Base-by-base conservation (phyloP, 2,797 vertebrate genomes). In the Darevskia mixta region DNA sequence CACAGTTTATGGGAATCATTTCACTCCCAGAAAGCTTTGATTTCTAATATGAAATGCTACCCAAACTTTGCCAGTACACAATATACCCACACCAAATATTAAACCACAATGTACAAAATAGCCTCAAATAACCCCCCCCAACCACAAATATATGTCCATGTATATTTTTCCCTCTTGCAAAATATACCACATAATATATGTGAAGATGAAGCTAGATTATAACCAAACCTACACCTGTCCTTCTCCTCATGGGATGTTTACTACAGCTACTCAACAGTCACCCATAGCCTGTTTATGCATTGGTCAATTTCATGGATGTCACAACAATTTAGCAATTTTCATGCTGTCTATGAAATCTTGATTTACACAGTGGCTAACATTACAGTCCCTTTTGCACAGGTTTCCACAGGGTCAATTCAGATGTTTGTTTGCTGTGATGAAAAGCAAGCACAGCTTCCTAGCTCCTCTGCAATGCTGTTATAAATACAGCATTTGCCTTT, bases 1-100 rank as follows among this genome's bases (percentile, higher is more conserved):
- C 78, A 89, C 79, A 73, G 85, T 75, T 15, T 3, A 91, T 80
- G 89, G 61, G 8, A 49, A 6, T 35, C 69, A 88, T 35, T 43
- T 3, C 0, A 64, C 80, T 64, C 71, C 66, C 0, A 0, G 71
- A 86, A 93, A 78, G 13, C 0, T 3, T 29, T 77, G 32, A 84
- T 35, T 89, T 76, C 49, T 61, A 55, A 58, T 49, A 82, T 72
- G 32, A 90, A 87, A 88, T 1, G 0, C 0, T 4, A 23, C 0
- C 0, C 0, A 0, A 15, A 23, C 83, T 20, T 78, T 80, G 90
- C 61, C 35, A 32, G 87, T 8, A 87, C 5, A 27, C 8, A 41
- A 25, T 78, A 82, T 15, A 27, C 18, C 18, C 58, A 69, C 2
- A 88, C 67, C 71, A 86, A 80, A 79, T 86, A 29, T 0, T 0